Base-by-base conservation (phyloP, 2,797 vertebrate genomes). In the Anas bernieri region DNA sequence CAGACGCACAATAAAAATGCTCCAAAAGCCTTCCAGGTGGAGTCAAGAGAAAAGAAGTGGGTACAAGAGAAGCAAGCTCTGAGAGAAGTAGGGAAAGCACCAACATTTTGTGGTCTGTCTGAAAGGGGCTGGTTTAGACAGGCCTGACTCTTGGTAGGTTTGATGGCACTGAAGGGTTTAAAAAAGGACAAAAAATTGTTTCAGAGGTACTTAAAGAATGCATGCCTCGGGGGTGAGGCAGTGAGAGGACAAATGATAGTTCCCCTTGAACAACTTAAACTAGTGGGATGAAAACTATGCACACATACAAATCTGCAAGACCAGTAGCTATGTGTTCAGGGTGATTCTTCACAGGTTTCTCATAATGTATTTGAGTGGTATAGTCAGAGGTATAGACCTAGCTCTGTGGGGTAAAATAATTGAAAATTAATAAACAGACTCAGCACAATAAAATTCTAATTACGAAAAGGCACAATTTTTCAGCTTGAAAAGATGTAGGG, bases 341-440 rank as follows among this genome's bases (percentile, higher is more conserved):
- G 46, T 35, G 77, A 78, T 82, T 91, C 76, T 79, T 86, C 54
- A 48, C 35, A 5, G 8, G 20, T 73, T 94, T 58, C 87, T 66
- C 13, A 2, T 83, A 59, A 31, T 23, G 39, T 75, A 43, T 90
- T 91, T 83, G 82, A 73, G 22, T 63, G 67, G 43, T 46, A 28
- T 5, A 83, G 61, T 81, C 70, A 88, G 70, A 76, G 63, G 20
- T 41, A 31, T n/a, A 11, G 22, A 16, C 46, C 70, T 54, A 58
- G 35, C 50, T 83, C 61, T 4, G 5, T 63, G 54, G 45, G 68
- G 73, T 62, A 17, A 90, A 86, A 76, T 74, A 83, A 92, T 93
- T 88, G 79, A 88, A 70, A 77, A 93, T 88, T 90, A 93, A 94
- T 84, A 90, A 89, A 54, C 6, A 37, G 16, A 67, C 76, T 92